Percentiles rank a stretch among this genome's conserved stretches.
These are phyloP conservation scores for Anastrepha obliqua DNA, from an alignment of 1,140 invertebrate species.

Conservation along the genomic window DNA sequence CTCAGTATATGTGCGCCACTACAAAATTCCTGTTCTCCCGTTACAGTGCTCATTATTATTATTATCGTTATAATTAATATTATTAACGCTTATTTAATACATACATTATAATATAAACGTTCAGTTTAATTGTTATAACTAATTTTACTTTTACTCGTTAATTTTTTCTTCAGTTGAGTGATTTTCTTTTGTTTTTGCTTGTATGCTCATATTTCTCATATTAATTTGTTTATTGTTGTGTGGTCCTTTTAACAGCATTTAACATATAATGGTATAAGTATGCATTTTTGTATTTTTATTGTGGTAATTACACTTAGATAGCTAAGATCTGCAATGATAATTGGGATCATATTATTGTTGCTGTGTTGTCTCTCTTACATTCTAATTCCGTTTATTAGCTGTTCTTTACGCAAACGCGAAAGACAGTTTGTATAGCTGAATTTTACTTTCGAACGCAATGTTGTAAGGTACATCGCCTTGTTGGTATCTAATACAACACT, in stretches of 20 bases:
- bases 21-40: neutral
- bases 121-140: neutral
- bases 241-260: neutral
- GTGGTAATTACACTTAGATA: neutral
- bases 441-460: neutral
- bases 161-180: neutral
- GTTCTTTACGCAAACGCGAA: neutral
- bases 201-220: conserved; percentile 6
- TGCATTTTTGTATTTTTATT: neutral
- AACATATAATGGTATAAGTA: neutral
- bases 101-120: conserved; percentile 15
- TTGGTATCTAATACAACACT: neutral
- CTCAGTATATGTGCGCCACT: conserved; percentile 11
- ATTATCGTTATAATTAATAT: neutral
- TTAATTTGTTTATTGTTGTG: neutral
- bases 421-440: neutral
- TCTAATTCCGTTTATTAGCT: neutral
- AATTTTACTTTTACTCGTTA: neutral
- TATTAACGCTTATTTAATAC: conserved; percentile 16
- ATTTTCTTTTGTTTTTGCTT: neutral
- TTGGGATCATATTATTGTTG: neutral
- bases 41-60: conserved; percentile 19
- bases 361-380: neutral
- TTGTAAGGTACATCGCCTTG: neutral
- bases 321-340: neutral